These are phyloP conservation scores for Tachysurus fulvidraco DNA, from an alignment of 2,113 vertebrate genomes.

Conservation along the genomic window DNA sequence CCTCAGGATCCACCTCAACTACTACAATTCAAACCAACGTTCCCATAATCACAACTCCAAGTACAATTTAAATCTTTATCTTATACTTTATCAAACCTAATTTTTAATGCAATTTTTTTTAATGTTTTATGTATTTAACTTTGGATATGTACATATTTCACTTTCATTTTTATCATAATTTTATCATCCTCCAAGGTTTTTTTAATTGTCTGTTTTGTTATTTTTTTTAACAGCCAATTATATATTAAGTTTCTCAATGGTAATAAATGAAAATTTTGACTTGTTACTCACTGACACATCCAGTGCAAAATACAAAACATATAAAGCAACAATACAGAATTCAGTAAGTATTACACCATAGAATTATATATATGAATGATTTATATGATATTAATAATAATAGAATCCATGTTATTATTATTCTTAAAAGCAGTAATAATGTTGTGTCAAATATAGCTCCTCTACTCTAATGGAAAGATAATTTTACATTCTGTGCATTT, in stretches of 20 bases:
- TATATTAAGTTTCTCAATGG: not conserved
- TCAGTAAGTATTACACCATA: slow-evolving; percentile 26
- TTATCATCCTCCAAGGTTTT: not conserved
- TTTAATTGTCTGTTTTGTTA: not conserved
- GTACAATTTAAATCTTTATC: not conserved
- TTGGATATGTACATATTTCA: not conserved
- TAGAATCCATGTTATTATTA: not conserved
- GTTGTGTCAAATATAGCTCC: not conserved
- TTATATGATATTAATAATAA: not conserved
- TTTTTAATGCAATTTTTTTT: not conserved
- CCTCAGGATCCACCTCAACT: not conserved
- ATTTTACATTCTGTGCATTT: not conserved
- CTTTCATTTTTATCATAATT: not conserved
- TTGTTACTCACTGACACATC: not conserved
- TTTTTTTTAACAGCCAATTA: not conserved
- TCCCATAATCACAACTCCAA: not conserved
- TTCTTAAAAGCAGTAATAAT: not conserved
- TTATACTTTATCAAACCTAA: not conserved
- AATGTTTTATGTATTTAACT: not conserved
- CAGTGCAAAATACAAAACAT: slow-evolving; percentile 2
- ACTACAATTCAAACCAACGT: too few species aligned
- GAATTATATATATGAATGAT: not conserved
- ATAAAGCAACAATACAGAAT: not conserved
- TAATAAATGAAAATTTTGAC: slow-evolving; percentile 22
- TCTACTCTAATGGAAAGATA: not conserved